These are phyloP conservation scores for Tribolium castaneum DNA, from an alignment of 1,140 invertebrate species.

Conservation along the genomic window DNA sequence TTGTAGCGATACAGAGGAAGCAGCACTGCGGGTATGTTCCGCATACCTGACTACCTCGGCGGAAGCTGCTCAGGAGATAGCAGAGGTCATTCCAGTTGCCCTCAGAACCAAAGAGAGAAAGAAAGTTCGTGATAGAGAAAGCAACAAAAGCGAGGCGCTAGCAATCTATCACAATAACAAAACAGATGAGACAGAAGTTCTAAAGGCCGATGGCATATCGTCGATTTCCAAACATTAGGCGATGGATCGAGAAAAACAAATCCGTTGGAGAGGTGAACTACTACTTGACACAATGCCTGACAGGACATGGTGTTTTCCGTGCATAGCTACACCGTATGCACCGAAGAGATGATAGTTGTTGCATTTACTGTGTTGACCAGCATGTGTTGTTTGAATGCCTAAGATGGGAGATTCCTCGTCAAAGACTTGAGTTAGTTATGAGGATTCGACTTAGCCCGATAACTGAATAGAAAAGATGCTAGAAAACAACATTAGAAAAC, in stretches of 20 bases:
- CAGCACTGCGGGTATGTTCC: background rate
- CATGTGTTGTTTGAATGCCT: too few species aligned
- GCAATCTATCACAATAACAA: background rate
- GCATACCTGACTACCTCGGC: background rate
- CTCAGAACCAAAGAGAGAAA: background rate
- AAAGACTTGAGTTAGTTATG: too few species aligned
- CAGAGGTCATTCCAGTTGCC: background rate
- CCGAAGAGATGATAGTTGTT: too few species aligned
- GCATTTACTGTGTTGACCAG: too few species aligned
- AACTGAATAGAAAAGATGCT: too few species aligned
- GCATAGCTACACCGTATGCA: too few species aligned
- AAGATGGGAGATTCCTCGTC: too few species aligned
- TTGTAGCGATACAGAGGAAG: background rate
- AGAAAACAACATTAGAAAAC: too few species aligned
- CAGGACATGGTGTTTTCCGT: too few species aligned
- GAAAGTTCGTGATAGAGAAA: background rate
- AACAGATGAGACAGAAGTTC: background rate
- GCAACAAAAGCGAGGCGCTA: background rate
- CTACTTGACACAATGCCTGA: background rate
- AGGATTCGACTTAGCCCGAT: too few species aligned
- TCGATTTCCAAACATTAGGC: background rate
- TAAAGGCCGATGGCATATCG: background rate
- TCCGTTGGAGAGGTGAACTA: background rate
- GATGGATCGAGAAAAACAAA: background rate
- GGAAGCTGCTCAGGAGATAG: background rate